Evolutionary conservation across 2,113 vertebrate genomes (phyloP), one percentile per base, ranked within the genome.

Genomic region (Embiotoca jacksoni): DNA sequence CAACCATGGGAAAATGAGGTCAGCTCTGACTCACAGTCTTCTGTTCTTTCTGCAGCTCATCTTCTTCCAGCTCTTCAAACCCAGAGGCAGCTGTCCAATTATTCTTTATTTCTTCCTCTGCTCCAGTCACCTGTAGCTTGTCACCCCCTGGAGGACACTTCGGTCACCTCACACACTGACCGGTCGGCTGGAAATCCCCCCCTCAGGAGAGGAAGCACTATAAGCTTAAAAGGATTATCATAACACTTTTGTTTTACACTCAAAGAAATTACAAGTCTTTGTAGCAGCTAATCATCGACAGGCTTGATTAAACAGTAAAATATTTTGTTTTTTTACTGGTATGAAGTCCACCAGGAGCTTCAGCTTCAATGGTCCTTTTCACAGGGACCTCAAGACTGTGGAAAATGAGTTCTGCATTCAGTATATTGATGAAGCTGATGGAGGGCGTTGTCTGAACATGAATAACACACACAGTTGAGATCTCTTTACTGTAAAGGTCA

Each of bases 141-240:
- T 82, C 79, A 44, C 89, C 88, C 78, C 52, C 87, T 76, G 67
- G 68, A 88, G 90, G 86, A 16, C 58, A 53, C 8, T 69, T 49
- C 69, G 11, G 64, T 81, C 52, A 72, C 3, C 16, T 73, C 75
- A 73, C 46, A 55, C 50, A n/a, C 15, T 9, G 46, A 56, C 33
- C 39, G 54, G 30, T 60, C 59, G 53, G 16, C n/a, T 78, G 35
- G 14, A 71, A 82, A 63, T 7, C 33, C 23, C 6, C 41, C 41
- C 14, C 30, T 58, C 8, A 65, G 14, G 39, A 57, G 37, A 60
- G 56, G 58, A 37, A 59, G 60, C 53, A 73, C 31, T 69, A 37
- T 41, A 59, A 46, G 6, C 16, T 67, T 72, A 60, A 46, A 7
- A 61, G 11, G 59, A 68, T 78, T 64, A 63, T 59, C 65, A 7